Base-by-base conservation (phyloP, 2,888 invertebrate genomes). In the Melipona beecheii region DNA sequence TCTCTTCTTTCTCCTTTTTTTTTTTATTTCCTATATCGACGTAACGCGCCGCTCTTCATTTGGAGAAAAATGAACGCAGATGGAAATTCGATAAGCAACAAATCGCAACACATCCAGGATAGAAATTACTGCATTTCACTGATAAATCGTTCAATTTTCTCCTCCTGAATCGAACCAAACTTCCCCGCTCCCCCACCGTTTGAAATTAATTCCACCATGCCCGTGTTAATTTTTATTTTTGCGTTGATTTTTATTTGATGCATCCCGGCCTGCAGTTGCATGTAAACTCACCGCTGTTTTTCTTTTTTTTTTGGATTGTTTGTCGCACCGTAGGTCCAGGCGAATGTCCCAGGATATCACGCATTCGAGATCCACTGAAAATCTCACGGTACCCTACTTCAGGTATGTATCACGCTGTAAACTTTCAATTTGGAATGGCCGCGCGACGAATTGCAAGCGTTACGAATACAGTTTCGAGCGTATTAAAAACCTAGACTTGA, bases 321-420 rank as follows among this genome's bases (percentile, higher is more conserved):
- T 95, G 94, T 95, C 95, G 95, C 95, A 95, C 95, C 79, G 94
- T 96, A 98, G 98, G 97, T 97, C 97, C 95, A 97, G 98, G 95
- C 97, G 98, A 95, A 97, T 97, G 94, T 98, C 98, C 92, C 97
- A 97, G 95, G 98, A 98, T 95, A 96, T 96, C 90, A 91, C 92
- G 65, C 93, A 92, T 79, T 91, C 94, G 83, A 93, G 93, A 90
- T 94, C 94, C 49, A 93, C 93, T 69, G 94, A 94, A 84, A 94
- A 93, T 85, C 92, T 94, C 68, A 85, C 92, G 60, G 85, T 90
- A 31, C 87, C 92, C 52, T 93, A 92, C 79, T 93, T 93, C 92
- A 94, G 94, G 94, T 94, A 92, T 84, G 94, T 93, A 86, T 15
- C 13, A 43, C n/a, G 31, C 6, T 21, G 15, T 17, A 21, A 54